These are phyloP conservation scores for Todus mexicanus DNA, from an alignment of 2,797 vertebrate genomes.

Conservation along the genomic window DNA sequence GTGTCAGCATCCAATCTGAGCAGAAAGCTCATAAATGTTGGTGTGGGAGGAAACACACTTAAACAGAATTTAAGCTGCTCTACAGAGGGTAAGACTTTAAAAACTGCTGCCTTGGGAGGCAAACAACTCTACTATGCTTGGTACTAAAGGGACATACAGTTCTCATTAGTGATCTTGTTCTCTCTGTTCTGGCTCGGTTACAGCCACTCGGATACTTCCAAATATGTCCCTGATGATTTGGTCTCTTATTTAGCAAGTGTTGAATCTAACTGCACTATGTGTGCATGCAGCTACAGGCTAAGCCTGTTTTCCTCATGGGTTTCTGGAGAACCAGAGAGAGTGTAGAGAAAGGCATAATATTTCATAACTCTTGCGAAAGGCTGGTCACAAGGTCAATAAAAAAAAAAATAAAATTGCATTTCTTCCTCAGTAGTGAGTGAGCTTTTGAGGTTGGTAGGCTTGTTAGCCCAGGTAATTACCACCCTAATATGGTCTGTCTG, in stretches of 20 bases:
- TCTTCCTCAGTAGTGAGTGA: not conserved
- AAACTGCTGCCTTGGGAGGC: not conserved
- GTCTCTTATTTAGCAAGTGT: not conserved
- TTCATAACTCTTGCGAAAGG: not conserved
- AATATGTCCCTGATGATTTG: slow-evolving; percentile 15
- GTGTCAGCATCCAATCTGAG: not conserved
- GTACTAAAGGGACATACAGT: slow-evolving; percentile 12
- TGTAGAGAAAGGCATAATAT: not conserved
- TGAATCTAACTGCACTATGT: not conserved
- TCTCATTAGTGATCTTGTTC: slow-evolving; percentile 36
- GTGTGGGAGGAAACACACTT: not conserved
- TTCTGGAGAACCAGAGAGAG: not conserved
- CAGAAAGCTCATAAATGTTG: not conserved
- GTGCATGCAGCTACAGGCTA: not conserved
- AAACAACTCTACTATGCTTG: not conserved
- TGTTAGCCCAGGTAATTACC: not conserved
- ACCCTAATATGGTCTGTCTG: not conserved
- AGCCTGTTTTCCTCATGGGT: not conserved
- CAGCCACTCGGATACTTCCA: not conserved
- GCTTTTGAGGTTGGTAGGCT: not conserved
- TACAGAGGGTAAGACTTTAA: not conserved
- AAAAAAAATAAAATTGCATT: not conserved
- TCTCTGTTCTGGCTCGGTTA: slow-evolving; percentile 4
- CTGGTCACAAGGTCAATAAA: not conserved
- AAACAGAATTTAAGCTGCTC: not conserved